Evolutionary conservation across 2,113 vertebrate species (phyloP).

Genomic region (Bos indicus): DNA sequence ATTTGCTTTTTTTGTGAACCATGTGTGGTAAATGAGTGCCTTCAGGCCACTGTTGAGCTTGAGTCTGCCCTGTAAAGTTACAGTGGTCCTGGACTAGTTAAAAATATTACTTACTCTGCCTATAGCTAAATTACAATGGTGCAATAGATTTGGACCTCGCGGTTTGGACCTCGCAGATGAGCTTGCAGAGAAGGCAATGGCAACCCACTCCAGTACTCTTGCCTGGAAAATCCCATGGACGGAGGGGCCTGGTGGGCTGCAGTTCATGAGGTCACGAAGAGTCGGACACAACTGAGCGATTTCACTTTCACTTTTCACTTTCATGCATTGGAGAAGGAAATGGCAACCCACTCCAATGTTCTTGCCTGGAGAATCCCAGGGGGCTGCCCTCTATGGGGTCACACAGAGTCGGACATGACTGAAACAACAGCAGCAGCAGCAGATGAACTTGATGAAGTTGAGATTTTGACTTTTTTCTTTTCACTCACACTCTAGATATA

Average conservation of each 20-base stretch:
- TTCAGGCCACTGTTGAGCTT: background rate
- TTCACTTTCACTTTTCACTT: too few species aligned
- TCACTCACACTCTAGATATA: background rate
- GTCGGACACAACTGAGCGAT: rapidly evolving
- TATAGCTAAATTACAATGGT: background rate
- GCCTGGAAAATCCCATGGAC: too few species aligned
- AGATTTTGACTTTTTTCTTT: background rate
- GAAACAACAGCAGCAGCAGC: too few species aligned
- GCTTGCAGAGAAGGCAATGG: too few species aligned
- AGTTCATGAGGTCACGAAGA: too few species aligned
- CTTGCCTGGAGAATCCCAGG: too few species aligned
- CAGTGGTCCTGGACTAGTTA: background rate
- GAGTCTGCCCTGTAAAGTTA: background rate
- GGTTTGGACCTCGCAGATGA: background rate
- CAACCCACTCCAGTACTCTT: too few species aligned
- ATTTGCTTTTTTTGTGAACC: background rate
- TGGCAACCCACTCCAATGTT: too few species aligned
- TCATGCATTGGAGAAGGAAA: too few species aligned
- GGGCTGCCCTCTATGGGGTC: too few species aligned
- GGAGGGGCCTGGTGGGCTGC: too few species aligned
- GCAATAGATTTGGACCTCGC: background rate
- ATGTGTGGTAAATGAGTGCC: background rate
- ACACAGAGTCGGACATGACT: too few species aligned
- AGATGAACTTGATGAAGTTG: background rate
- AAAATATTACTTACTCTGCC: background rate